Percentiles rank a stretch among this genome's conserved stretches.
phyloP scores from a whole-genome alignment of 2,113 vertebrate genomes.

The Vombatus ursinus region DNA sequence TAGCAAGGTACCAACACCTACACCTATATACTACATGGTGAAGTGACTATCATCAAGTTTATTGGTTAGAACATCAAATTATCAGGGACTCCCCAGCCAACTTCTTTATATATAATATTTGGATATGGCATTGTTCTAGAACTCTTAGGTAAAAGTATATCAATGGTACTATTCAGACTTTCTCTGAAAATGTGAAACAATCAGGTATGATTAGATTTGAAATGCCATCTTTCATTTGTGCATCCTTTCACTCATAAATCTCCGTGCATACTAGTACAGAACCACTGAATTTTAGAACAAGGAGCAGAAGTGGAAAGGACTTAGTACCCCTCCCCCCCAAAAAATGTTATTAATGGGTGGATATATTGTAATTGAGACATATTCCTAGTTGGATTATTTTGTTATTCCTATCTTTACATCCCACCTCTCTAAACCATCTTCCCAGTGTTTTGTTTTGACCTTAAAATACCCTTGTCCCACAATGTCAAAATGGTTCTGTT shows the following conservation, averaged over 20 bases:
- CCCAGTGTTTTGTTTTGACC: background rate
- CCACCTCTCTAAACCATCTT: background rate
- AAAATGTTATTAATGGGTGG: background rate
- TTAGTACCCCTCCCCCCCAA: too few relatives aligned
- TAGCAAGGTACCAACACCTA: background rate
- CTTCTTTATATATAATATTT: background rate
- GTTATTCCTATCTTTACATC: slow-evolving; percentile 2
- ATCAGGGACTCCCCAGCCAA: background rate
- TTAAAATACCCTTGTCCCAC: background rate
- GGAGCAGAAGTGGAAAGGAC: background rate
- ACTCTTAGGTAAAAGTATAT: background rate
- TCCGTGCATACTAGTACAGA: background rate
- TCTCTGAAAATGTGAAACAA: background rate
- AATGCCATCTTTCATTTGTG: background rate
- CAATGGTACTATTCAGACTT: background rate
- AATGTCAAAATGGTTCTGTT: background rate
- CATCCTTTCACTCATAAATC: background rate
- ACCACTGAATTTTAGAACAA: background rate
- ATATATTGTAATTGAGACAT: background rate
- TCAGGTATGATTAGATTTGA: background rate
- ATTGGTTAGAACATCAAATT: background rate
- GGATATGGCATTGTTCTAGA: background rate
- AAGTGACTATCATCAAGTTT: background rate
- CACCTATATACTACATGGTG: background rate
- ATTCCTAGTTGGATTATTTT: slow-evolving; percentile 26